A percentile compares a stretch with the other conserved stretches of the same genome.
phyloP scores from a whole-genome alignment of 2,888 invertebrate genomes.

The Caradrina kadenii region DNA sequence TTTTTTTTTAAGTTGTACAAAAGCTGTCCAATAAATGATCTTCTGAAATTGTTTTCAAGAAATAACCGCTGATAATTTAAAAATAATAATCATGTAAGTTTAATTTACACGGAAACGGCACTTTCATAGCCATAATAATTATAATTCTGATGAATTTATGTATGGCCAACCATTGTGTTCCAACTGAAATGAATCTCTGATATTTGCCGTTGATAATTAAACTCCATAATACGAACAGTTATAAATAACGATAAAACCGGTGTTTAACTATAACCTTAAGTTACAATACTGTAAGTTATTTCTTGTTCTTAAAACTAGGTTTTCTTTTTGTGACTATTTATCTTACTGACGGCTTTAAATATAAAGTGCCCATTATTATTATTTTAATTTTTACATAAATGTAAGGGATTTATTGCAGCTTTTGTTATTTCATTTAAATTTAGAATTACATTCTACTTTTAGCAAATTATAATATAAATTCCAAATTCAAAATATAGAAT shows the following conservation, averaged over 20 bases:
- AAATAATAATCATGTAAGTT: background rate
- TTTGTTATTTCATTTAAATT: slow-evolving; percentile 3
- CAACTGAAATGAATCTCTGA: slow-evolving; percentile 26
- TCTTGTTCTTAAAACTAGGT: slow-evolving; percentile 57
- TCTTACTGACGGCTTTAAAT: slow-evolving; percentile 38
- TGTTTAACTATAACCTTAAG: slow-evolving; percentile 68
- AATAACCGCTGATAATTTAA: background rate
- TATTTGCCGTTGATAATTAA: slow-evolving; percentile 67
- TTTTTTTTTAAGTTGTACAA: background rate
- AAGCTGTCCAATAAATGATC: background rate
- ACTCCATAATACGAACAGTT: slow-evolving; percentile 58
- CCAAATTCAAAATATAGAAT: background rate
- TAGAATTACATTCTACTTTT: background rate
- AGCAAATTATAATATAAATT: background rate
- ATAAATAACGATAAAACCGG: slow-evolving; percentile 64
- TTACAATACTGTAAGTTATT: slow-evolving; percentile 65
- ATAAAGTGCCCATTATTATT: slow-evolving; percentile 16
- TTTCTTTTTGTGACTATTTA: slow-evolving; percentile 48
- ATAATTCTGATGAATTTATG: slow-evolving; percentile 33
- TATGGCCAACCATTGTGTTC: slow-evolving; percentile 18
- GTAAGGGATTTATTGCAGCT: background rate
- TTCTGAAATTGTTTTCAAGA: background rate
- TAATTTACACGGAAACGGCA: slow-evolving; percentile 22
- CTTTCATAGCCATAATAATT: slow-evolving; percentile 18
- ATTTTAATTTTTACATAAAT: background rate